Base-by-base conservation (phyloP, 2,888 invertebrate species). In the Synergus laeviventris region DNA sequence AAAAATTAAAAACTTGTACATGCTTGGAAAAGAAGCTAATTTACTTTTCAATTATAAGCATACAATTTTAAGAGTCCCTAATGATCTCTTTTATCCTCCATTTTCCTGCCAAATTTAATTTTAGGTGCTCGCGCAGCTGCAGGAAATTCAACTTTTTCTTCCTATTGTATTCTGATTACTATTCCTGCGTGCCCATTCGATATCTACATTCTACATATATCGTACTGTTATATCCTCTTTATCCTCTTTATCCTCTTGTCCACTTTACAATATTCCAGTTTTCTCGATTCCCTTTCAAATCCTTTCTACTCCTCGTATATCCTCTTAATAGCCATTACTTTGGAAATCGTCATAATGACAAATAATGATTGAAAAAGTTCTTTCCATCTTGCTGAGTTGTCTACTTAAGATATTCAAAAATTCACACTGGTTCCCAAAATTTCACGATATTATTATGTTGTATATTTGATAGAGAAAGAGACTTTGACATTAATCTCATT, bases 241-340 rank as follows among this genome's bases (percentile, higher is more conserved):
- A 62, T 62, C 39, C 61, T 62, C 39, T 38, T 39, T 62, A 62
- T 62, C 39, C 61, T 62, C 39, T 38, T 64, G 62, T 39, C 18
- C 18, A 39, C 38, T 64, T 39, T 39, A 64, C 18, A 39, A 64
- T 39, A 64, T 64, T 64, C 39, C 38, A 62, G 16, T 62, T 62
- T 62, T 62, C 39, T 62, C 18, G 39, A 62, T 39, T 62, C 38
- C n/a, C 62, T 62, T 62, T 39, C 39, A 39, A 38, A 38, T 62
- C 21, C 39, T 12, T 62, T 62, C 39, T 62, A 18, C 39, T 39
- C n/a, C n/a, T n/a, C 7, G 49, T 49, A n/a, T 49, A 49, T 49
- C 49, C 49, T 49, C 49, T n/a, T 49, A 49, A 49, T 45, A 49
- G 49, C 49, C 49, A n/a, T n/a, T n/a, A 8, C 16, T 5, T 16